phyloP scores from a whole-genome alignment of 2,888 invertebrate genomes.

The Mythimna impura region DNA sequence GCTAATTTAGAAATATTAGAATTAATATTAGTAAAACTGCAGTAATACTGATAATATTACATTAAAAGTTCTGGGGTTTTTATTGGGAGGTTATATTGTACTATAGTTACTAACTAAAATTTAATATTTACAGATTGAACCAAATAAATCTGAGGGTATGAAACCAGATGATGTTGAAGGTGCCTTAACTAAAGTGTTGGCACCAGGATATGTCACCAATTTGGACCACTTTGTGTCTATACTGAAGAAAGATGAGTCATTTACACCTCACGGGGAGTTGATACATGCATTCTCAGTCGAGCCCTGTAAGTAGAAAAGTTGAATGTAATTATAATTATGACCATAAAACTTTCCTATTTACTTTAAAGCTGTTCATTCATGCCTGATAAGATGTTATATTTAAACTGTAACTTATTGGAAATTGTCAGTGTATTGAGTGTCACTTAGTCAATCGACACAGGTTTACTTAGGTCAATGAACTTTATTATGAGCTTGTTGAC shows the following conservation, averaged over 20 bases:
- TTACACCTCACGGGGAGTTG: constrained; percentile 94
- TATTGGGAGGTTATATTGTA: constrained; percentile 32
- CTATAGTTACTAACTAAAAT: background rate
- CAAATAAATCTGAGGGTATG: constrained; percentile 89
- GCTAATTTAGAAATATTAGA: background rate
- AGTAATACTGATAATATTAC: background rate
- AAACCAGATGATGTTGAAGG: constrained; percentile 94
- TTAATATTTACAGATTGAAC: constrained; percentile 84
- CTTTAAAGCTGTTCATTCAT: background rate
- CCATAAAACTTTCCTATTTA: background rate
- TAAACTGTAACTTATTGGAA: constrained; percentile 13
- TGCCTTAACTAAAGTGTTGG: constrained; percentile 92
- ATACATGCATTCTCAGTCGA: constrained; percentile 90
- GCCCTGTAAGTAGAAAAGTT: constrained; percentile 76
- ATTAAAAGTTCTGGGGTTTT: background rate
- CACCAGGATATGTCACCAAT: constrained; percentile 93
- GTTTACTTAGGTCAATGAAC: constrained; percentile 23
- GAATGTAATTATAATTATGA: background rate
- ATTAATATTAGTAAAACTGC: background rate
- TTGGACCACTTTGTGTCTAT: constrained; percentile 93
- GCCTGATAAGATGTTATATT: background rate
- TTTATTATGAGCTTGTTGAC: constrained; percentile 24
- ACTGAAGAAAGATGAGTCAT: constrained; percentile 93
- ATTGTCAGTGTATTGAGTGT: constrained; percentile 7
- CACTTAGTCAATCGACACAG: no score